Conservation (phyloP, 2,797 vertebrate species). For the Miichthys miiuy region DNA sequence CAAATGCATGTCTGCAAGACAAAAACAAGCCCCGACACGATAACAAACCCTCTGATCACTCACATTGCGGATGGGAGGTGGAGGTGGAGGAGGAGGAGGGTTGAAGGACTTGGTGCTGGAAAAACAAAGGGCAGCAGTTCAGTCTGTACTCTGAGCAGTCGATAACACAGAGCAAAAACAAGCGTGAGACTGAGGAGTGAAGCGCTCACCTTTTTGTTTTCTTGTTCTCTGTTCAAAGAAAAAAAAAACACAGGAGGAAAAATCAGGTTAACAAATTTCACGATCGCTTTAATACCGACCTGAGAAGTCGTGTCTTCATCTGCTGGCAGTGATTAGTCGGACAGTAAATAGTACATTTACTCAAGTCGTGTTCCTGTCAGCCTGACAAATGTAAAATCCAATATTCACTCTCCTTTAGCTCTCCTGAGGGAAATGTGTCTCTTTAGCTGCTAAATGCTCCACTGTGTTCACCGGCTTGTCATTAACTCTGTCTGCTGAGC, state of each 20-base stretch:
- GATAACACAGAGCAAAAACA: not conserved
- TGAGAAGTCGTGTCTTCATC: not conserved
- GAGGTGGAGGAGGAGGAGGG: constrained; percentile 71
- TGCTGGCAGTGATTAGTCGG: not conserved
- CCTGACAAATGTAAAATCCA: not conserved
- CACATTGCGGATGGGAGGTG: constrained; percentile 76
- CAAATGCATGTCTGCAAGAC: constrained; percentile 27
- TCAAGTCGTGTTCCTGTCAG: constrained; percentile 2
- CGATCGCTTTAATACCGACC: not conserved
- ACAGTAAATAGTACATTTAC: not conserved
- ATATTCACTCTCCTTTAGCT: not conserved
- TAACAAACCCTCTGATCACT: constrained; percentile 70
- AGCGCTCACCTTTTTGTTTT: constrained; percentile 73
- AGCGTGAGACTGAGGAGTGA: not conserved
- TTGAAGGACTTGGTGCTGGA: constrained; percentile 71
- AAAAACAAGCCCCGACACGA: constrained; percentile 41
- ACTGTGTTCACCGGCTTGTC: not conserved
- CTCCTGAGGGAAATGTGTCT: not conserved
- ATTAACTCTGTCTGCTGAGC: not conserved
- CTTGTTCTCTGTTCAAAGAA: constrained; percentile 71
- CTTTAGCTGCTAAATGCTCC: not conserved
- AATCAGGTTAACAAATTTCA: constrained; percentile 16
- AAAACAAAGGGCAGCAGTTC: constrained; percentile 55
- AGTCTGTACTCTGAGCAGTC: constrained; percentile 27
- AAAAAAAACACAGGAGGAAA: constrained; percentile 12